Conservation (phyloP, 2,113 vertebrate genomes). For the Capreolus pygargus region DNA sequence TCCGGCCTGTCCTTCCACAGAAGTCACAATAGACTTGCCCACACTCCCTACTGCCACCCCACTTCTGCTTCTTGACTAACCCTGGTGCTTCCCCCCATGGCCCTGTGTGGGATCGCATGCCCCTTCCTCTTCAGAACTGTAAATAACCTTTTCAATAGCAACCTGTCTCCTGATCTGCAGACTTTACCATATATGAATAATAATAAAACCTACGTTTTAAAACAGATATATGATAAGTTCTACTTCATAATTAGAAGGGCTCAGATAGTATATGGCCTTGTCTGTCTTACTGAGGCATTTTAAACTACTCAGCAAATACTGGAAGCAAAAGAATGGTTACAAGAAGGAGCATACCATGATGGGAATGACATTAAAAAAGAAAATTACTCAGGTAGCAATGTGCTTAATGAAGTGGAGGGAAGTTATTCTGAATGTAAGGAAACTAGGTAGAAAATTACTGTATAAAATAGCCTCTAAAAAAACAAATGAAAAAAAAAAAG, state of each 20-base stretch:
- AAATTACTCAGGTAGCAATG: not conserved
- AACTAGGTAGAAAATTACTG: not conserved
- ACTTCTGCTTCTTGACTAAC: not conserved
- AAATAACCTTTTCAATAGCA: not conserved
- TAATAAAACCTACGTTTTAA: not conserved
- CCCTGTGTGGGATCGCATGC: not conserved
- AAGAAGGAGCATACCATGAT: not conserved
- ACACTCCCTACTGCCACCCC: not conserved
- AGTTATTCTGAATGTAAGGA: not conserved
- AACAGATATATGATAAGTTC: not conserved
- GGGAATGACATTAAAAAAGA: not conserved
- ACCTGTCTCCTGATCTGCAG: not conserved
- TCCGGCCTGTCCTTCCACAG: not conserved
- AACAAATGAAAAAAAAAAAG: too few relatives aligned
- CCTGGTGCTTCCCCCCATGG: not conserved
- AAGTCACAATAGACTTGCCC: not conserved
- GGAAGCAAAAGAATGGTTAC: not conserved
- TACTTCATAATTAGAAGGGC: not conserved
- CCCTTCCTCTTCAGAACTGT: not conserved
- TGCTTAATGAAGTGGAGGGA: not conserved
- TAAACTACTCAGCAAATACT: not conserved
- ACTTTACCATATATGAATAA: not conserved
- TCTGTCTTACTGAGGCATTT: not conserved
- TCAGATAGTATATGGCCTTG: not conserved
- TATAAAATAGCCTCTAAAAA: not conserved